Percentiles rank a stretch among this genome's conserved stretches.
phyloP scores from a whole-genome alignment of 2,888 invertebrate genomes.

The Dorcus parallelipipedus region DNA sequence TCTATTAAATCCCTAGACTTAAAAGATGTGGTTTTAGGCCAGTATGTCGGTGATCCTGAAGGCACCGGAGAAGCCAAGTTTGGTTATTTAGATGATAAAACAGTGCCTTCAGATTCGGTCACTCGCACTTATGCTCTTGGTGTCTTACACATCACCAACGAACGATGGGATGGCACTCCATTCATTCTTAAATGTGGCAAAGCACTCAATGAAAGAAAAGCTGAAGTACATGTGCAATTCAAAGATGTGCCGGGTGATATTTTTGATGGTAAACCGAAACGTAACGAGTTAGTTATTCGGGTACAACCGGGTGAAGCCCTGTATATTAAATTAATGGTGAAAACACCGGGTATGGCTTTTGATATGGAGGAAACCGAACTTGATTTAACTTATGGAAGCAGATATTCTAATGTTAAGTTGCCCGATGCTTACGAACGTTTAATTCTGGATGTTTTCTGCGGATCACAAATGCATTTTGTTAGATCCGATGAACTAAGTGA shows the following conservation, averaged over 20 bases:
- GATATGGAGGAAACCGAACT: conserved; percentile 97
- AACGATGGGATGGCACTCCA: conserved; percentile 98
- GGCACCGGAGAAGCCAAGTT: conserved; percentile 74
- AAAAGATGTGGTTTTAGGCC: conserved; percentile 87
- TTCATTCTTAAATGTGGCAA: conserved; percentile 97
- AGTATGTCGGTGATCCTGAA: conserved; percentile 86
- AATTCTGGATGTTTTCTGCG: conserved; percentile 96
- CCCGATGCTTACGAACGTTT: conserved; percentile 98
- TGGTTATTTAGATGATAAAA: conserved; percentile 92
- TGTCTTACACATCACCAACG: conserved; percentile 86
- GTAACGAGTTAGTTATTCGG: conserved; percentile 95
- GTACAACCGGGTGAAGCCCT: conserved; percentile 99
- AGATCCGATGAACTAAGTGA: conserved; percentile 93
- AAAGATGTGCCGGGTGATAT: conserved; percentile 98
- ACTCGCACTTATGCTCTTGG: conserved; percentile 95
- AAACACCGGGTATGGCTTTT: conserved; percentile 96
- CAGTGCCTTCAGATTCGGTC: conserved; percentile 82
- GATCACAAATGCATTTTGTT: conserved; percentile 99
- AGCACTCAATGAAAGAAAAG: conserved; percentile 97
- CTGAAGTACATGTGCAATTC: conserved; percentile 96
- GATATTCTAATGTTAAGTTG: conserved; percentile 78
- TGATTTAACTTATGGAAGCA: conserved; percentile 89
- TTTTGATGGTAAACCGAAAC: conserved; percentile 81
- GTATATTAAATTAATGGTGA: conserved; percentile 98
- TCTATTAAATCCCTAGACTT: conserved; percentile 74